A percentile compares a stretch with the other conserved stretches of the same genome.
These are phyloP conservation scores for Ophion costatus DNA, from an alignment of 2,888 invertebrate species.

Conservation along the genomic window DNA sequence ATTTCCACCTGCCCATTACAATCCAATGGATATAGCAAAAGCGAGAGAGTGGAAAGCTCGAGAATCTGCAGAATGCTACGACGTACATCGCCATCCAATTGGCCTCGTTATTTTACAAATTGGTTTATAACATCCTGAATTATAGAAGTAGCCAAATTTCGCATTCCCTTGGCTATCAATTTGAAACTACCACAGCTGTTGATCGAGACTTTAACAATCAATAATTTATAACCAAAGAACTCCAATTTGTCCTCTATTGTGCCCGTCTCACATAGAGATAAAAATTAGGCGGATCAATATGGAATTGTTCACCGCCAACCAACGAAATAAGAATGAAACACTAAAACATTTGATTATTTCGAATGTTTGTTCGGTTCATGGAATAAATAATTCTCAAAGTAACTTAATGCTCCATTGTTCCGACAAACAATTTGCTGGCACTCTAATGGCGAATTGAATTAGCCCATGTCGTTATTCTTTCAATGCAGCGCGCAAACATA, in stretches of 20 bases:
- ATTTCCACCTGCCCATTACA: constrained; percentile 19
- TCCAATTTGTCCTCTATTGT: too few relatives aligned
- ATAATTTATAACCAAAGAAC: too few relatives aligned
- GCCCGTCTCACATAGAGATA: too few relatives aligned
- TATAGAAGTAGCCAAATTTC: background rate
- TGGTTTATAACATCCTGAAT: constrained; percentile 34
- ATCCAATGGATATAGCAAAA: constrained; percentile 6
- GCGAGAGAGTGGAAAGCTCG: constrained; percentile 1
- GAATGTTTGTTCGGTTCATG: background rate
- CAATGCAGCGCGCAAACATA: background rate
- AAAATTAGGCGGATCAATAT: too few relatives aligned
- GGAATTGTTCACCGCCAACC: too few relatives aligned
- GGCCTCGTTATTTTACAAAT: constrained; percentile 44
- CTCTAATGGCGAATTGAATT: background rate
- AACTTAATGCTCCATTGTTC: background rate
- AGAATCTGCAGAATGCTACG: constrained; percentile 27
- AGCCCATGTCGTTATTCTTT: background rate
- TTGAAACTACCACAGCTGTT: background rate
- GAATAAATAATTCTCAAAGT: background rate
- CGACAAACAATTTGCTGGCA: background rate
- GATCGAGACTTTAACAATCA: background rate
- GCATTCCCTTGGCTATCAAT: background rate
- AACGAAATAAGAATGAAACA: too few relatives aligned
- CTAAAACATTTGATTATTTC: background rate
- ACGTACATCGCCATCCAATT: constrained; percentile 6